phyloP scores from a whole-genome alignment of 2,797 vertebrate genomes.

The Macroramphosus scolopax region DNA sequence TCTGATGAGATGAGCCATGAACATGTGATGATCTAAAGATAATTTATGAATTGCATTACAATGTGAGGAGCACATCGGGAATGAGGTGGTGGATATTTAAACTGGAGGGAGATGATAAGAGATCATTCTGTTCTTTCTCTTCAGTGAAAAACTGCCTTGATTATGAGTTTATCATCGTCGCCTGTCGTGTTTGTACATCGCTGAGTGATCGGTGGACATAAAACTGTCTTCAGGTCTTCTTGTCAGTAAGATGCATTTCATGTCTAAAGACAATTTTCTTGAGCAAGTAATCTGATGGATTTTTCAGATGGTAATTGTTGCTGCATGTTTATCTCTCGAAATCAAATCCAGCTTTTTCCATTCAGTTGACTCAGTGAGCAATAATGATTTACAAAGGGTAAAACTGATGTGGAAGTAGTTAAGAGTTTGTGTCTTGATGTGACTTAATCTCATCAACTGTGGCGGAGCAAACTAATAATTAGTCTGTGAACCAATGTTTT shows the following conservation, averaged over 20 bases:
- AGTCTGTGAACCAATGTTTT: slow-evolving; percentile 31
- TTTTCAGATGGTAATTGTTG: slow-evolving; percentile 39
- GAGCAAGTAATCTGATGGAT: slow-evolving; percentile 23
- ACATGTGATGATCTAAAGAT: no score
- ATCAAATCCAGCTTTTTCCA: slow-evolving; percentile 44
- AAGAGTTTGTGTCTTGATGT: slow-evolving; percentile 31
- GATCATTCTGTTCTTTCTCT: slow-evolving; percentile 7
- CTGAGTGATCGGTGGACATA: slow-evolving; percentile 36
- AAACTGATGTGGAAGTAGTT: slow-evolving; percentile 27
- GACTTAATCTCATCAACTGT: slow-evolving; percentile 38
- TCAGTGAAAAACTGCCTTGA: no score
- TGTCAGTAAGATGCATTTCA: slow-evolving; percentile 27
- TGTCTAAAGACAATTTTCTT: slow-evolving; percentile 13
- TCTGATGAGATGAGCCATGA: no score
- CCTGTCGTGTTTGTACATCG: slow-evolving; percentile 39
- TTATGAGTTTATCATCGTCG: slow-evolving; percentile 42
- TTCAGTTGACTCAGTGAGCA: slow-evolving; percentile 34
- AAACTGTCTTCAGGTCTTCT: slow-evolving; percentile 32
- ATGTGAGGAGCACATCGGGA: no score
- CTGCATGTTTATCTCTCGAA: slow-evolving; percentile 38
- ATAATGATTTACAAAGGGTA: slow-evolving; percentile 43
- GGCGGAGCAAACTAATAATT: slow-evolving; percentile 48
- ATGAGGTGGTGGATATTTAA: slow-evolving; percentile 26
- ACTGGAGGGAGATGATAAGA: slow-evolving; percentile 22
- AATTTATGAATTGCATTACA: slow-evolving; percentile 61